phyloP scores from a whole-genome alignment of 2,113 vertebrate species.

The Corydoras sp. region DNA sequence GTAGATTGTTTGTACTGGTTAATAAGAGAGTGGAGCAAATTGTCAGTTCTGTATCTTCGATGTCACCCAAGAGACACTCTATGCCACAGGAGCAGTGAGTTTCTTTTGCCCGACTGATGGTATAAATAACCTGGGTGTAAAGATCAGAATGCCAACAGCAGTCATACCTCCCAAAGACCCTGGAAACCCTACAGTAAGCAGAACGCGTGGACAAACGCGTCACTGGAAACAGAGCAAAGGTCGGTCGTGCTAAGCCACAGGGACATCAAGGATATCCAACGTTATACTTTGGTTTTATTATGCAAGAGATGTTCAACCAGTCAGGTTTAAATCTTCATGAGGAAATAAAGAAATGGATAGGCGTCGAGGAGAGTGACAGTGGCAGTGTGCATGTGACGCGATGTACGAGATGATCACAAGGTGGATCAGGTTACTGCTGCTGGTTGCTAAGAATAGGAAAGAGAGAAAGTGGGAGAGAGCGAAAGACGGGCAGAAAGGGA shows the following conservation, averaged over 20 bases:
- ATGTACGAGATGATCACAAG: conserved; percentile 12
- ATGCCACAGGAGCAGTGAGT: not conserved
- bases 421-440: conserved; percentile 38
- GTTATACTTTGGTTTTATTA: not conserved
- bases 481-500: conserved; percentile 32
- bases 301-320: not conserved
- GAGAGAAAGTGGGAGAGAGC: conserved; percentile 2
- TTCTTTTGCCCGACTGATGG: conserved; percentile 31
- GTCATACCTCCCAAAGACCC: conserved; percentile 45
- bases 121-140: conserved; percentile 52
- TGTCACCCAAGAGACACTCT: too few relatives aligned
- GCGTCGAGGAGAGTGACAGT: not conserved
- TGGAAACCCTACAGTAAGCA: conserved; percentile 62
- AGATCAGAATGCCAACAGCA: conserved; percentile 53
- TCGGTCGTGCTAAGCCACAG: conserved; percentile 22
- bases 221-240: conserved; percentile 58
- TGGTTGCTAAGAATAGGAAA: conserved; percentile 35
- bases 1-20: too few relatives aligned
- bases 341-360: not conserved
- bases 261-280: not conserved
- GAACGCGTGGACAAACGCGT: conserved; percentile 53
- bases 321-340: not conserved
- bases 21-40: too few relatives aligned
- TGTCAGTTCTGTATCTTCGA: too few relatives aligned
- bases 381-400: not conserved